Percentiles rank a stretch among this genome's conserved stretches.
Evolutionary conservation across 2,797 vertebrate genomes (phyloP).

Genomic region (Halcyon chelicuti): DNA sequence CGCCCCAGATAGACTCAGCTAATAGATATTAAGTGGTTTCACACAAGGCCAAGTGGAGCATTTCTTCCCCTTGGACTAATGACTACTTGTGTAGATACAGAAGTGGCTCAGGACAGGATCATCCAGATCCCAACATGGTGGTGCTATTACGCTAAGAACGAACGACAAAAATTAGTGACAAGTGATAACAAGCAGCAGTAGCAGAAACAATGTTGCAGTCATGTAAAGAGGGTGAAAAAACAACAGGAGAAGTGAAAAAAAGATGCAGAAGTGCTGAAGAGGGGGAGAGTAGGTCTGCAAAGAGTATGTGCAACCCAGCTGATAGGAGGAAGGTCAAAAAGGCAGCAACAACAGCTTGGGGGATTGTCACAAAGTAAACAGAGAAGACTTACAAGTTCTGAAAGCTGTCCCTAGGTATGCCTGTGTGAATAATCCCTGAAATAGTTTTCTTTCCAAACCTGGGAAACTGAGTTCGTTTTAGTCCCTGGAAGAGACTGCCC

Average conservation of each 20-base stretch:
- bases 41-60: neutral
- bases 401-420: neutral
- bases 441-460: neutral
- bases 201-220: neutral
- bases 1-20: neutral
- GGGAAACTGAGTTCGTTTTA: neutral
- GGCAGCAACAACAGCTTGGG: accelerated
- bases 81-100: neutral
- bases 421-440: neutral
- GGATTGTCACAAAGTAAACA: neutral
- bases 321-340: neutral
- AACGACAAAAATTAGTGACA: neutral
- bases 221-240: neutral
- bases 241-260: neutral
- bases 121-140: neutral
- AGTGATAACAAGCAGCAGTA: neutral
- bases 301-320: neutral
- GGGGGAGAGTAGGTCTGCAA: accelerated
- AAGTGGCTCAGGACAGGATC: neutral
- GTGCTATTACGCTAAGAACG: neutral
- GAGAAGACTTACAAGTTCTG: neutral
- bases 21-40: neutral
- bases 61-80: neutral
- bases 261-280: neutral
- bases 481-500: neutral